These are phyloP conservation scores for Rhodophaea formosa DNA, from an alignment of 2,888 invertebrate genomes.

Conservation along the genomic window DNA sequence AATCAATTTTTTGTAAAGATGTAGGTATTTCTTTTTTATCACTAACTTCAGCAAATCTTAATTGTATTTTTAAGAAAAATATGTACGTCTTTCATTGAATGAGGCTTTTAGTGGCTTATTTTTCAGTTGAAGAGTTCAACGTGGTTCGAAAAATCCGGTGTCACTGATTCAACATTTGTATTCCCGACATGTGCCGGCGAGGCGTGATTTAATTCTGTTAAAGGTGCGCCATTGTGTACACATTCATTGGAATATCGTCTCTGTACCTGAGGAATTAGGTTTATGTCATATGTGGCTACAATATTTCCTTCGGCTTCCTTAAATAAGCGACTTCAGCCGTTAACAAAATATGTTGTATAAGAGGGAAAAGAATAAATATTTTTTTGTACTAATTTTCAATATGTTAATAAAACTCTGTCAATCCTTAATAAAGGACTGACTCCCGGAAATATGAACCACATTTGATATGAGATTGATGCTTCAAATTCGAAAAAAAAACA, in stretches of 20 bases:
- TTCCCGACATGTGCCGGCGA: conserved; percentile 31
- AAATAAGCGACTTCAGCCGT: background rate
- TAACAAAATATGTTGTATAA: background rate
- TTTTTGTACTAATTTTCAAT: too few species aligned
- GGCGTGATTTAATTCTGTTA: conserved; percentile 38
- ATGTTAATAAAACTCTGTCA: too few species aligned
- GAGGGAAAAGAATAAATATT: too few species aligned
- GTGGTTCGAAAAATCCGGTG: conserved; percentile 29
- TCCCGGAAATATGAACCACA: too few species aligned
- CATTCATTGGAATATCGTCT: background rate
- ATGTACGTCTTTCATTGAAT: background rate
- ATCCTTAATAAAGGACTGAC: too few species aligned
- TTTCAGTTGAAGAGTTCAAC: conserved; percentile 23
- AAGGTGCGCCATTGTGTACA: conserved; percentile 9
- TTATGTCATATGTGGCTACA: background rate
- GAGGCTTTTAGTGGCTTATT: background rate
- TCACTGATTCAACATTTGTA: conserved; percentile 31
- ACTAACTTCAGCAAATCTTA: background rate
- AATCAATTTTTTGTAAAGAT: too few species aligned
- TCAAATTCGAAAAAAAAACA: too few species aligned
- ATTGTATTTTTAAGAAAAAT: background rate
- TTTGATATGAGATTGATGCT: too few species aligned
- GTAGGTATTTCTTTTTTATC: too few species aligned
- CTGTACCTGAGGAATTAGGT: background rate
- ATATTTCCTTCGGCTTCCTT: background rate